Conservation (phyloP, 2,113 vertebrate genomes). For the Cochlearius cochlearius region DNA sequence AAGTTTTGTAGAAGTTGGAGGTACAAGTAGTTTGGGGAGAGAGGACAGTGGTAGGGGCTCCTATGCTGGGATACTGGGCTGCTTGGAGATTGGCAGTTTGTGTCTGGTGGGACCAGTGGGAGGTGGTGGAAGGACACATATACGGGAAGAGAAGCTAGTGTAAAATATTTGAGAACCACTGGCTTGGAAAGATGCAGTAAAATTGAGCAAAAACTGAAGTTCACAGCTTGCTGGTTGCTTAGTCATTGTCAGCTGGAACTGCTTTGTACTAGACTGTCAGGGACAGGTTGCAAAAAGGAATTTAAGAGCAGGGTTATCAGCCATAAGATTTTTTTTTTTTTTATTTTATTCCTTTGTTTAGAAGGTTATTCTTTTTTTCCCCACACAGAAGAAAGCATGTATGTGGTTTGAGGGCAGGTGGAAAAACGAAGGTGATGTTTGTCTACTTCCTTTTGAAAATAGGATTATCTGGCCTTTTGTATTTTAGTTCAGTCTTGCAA, state of each 20-base stretch:
- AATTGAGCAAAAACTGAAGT: neutral
- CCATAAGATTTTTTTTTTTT: neutral
- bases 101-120: neutral
- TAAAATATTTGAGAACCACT: neutral
- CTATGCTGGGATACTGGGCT: neutral
- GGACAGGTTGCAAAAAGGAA: neutral
- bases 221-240: neutral
- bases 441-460: neutral
- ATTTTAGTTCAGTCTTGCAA: neutral
- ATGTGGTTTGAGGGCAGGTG: neutral
- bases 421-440: neutral
- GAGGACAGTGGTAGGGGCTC: neutral
- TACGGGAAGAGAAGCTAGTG: neutral
- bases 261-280: neutral
- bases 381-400: neutral
- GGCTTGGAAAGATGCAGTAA: neutral
- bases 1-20: neutral
- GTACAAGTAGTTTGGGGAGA: neutral
- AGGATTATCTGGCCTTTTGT: neutral
- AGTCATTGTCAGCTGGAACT: neutral
- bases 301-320: neutral
- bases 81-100: neutral
- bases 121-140: neutral
- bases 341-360: neutral
- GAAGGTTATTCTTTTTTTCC: neutral